Percentiles rank a stretch among this genome's conserved stretches.
phyloP scores from a whole-genome alignment of 2,888 invertebrate genomes.

The Iphiclides podalirius region DNA sequence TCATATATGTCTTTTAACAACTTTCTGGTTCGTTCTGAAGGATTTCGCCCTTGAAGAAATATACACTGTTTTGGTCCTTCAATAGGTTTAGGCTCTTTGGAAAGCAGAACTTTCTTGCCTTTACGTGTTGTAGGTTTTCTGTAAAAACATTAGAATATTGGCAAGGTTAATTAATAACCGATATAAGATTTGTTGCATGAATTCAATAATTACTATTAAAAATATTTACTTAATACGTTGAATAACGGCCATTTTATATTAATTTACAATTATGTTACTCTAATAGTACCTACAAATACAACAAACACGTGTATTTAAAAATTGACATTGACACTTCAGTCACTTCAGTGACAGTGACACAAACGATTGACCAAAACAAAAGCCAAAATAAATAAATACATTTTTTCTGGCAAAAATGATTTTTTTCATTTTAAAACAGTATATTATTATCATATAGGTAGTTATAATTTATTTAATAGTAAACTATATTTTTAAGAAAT shows the following conservation, averaged over 20 bases:
- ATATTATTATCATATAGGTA: no score
- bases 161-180: no score
- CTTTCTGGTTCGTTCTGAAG: conserved; percentile 84
- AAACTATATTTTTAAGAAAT: no score
- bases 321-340: no score
- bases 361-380: no score
- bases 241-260: conserved; percentile 30
- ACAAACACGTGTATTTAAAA: neutral
- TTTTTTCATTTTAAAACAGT: no score
- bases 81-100: conserved; percentile 91
- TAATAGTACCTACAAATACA: conserved; percentile 9
- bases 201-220: conserved; percentile 6
- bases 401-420: no score
- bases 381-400: no score
- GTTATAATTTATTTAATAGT: no score
- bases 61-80: conserved; percentile 93
- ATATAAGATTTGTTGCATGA: no score
- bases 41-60: conserved; percentile 91
- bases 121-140: conserved; percentile 94
- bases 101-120: conserved; percentile 90
- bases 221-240: conserved; percentile 32
- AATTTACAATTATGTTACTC: neutral
- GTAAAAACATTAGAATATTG: conserved; percentile 36
- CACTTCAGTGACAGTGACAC: no score
- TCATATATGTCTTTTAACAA: conserved; percentile 92